Evolutionary conservation across 2,888 invertebrate genomes (phyloP).

Genomic region (Drosophila picticornis): DNA sequence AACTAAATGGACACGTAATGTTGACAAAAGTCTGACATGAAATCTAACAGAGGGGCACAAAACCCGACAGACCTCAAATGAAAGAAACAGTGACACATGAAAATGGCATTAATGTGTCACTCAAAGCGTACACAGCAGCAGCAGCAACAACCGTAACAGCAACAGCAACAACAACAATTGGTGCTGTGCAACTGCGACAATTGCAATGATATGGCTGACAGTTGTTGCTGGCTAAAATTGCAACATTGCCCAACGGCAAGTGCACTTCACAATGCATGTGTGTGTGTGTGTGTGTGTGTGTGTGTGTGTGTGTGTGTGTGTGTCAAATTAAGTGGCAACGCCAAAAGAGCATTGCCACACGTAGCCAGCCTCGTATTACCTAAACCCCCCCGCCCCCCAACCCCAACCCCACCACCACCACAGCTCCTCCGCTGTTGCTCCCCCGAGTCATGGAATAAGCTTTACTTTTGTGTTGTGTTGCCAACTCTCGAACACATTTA

Average conservation of each 20-base stretch:
- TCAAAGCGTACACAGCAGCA: conserved; percentile 72
- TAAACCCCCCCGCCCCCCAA: not conserved
- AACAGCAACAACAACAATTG: conserved; percentile 18
- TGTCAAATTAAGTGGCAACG: conserved; percentile 79
- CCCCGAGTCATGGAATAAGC: conserved; percentile 12
- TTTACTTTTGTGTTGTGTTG: conserved; percentile 23
- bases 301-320: conserved; percentile 31
- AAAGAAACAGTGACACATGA: conserved; percentile 83
- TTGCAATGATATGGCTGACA: conserved; percentile 77
- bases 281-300: conserved; percentile 20
- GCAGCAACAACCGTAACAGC: conserved; percentile 50
- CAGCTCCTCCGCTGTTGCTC: not conserved
- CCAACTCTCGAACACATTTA: conserved; percentile 52
- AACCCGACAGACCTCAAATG: conserved; percentile 67
- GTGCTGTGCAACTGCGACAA: conserved; percentile 66
- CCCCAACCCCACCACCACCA: too few relatives aligned
- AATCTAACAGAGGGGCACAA: conserved; percentile 67
- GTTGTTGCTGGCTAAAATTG: conserved; percentile 69
- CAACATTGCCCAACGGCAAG: conserved; percentile 78
- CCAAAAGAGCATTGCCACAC: conserved; percentile 67
- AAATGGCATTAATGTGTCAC: conserved; percentile 84
- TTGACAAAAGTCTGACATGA: conserved; percentile 82
- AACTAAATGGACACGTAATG: conserved; percentile 80
- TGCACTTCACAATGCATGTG: conserved; percentile 39
- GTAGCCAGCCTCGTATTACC: conserved; percentile 21